phyloP scores from a whole-genome alignment of 2,113 vertebrate genomes.

The Megaceryle maxima region DNA sequence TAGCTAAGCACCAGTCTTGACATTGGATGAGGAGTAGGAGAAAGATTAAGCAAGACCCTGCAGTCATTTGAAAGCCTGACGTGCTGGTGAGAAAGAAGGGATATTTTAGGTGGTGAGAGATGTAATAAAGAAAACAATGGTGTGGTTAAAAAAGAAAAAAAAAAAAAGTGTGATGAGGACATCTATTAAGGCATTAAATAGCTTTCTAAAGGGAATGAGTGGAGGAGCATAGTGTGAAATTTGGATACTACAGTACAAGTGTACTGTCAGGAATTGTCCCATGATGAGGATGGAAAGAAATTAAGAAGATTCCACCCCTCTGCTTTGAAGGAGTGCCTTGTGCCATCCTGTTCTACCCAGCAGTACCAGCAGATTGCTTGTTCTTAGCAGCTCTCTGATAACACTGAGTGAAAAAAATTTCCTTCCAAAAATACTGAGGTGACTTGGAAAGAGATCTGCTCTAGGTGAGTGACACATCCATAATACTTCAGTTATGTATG shows the following conservation, averaged over 20 bases:
- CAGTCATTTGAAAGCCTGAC: background rate
- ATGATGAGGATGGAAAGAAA: background rate
- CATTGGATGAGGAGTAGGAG: background rate
- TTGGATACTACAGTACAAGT: background rate
- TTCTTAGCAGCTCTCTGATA: background rate
- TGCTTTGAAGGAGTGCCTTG: background rate
- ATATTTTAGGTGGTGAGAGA: slow-evolving; percentile 7
- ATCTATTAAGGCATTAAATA: background rate
- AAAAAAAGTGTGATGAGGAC: background rate
- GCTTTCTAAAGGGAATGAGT: background rate
- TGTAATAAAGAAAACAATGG: background rate
- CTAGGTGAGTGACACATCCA: background rate
- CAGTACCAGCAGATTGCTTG: background rate
- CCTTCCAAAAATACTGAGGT: background rate
- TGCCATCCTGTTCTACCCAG: background rate
- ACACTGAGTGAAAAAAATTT: rapidly evolving
- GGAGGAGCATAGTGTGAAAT: background rate
- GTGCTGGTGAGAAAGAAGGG: background rate
- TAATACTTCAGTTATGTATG: background rate
- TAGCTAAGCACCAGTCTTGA: background rate
- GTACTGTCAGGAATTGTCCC: background rate
- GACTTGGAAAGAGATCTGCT: background rate
- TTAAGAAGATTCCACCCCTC: background rate
- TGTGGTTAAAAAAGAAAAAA: background rate
- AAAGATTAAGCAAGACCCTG: slow-evolving; percentile 3